These are phyloP conservation scores for Tamandua tetradactyla DNA, from an alignment of 2,797 vertebrate species.

Conservation along the genomic window DNA sequence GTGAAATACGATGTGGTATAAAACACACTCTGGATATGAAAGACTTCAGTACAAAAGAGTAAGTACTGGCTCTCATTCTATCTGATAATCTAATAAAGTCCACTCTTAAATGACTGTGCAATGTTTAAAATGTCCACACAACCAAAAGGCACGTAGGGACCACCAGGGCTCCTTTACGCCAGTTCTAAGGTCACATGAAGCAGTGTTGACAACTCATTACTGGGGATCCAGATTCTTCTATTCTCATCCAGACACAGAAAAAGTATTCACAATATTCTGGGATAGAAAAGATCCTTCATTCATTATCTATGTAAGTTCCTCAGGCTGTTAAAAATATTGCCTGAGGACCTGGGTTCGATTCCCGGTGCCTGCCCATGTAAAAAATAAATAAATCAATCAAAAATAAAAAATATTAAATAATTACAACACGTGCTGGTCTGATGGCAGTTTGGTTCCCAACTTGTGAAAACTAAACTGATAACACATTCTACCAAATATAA, in stretches of 20 bases:
- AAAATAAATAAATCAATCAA: too few relatives aligned
- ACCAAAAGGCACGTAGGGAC: neutral
- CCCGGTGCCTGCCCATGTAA: too few relatives aligned
- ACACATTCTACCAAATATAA: neutral
- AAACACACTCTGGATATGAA: slow-evolving; percentile 37
- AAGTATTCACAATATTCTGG: neutral
- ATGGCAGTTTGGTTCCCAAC: neutral
- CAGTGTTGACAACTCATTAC: slow-evolving; percentile 25
- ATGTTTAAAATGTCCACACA: neutral
- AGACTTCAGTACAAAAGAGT: neutral
- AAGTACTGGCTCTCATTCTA: neutral
- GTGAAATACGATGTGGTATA: neutral
- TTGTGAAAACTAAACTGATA: neutral
- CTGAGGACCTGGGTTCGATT: too few relatives aligned
- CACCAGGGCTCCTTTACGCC: neutral
- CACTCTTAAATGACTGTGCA: slow-evolving; percentile 25
- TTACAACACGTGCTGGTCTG: neutral
- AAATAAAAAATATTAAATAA: slow-evolving; percentile 26
- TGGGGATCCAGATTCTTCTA: neutral
- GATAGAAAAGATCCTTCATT: neutral
- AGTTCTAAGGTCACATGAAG: slow-evolving; percentile 1
- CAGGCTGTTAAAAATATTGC: slow-evolving; percentile 19
- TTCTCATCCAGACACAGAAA: neutral
- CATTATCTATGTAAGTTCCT: neutral
- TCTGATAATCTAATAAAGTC: slow-evolving; percentile 31